A percentile compares a stretch with the other conserved stretches of the same genome.
phyloP scores from a whole-genome alignment of 2,797 vertebrate species.

The Amphiprion clarkii region DNA sequence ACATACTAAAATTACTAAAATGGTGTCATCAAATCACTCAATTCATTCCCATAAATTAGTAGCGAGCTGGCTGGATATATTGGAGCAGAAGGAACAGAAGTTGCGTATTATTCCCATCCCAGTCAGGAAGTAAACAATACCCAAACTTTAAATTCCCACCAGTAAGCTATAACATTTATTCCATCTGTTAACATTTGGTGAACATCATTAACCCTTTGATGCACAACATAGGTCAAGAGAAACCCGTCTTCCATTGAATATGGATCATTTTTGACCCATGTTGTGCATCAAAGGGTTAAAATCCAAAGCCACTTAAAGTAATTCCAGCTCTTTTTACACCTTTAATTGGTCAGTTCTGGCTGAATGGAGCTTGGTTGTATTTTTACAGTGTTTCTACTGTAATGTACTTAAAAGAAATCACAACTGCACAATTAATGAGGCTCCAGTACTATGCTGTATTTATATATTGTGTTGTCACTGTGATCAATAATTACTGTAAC shows the following conservation, averaged over 20 bases:
- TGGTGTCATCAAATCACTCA: constrained; percentile 30
- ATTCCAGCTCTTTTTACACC: neutral
- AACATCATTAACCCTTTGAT: neutral
- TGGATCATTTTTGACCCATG: too few species aligned
- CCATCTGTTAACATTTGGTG: neutral
- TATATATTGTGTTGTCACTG: too few species aligned
- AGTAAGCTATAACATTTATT: neutral
- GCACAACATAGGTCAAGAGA: too few species aligned
- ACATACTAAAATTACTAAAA: constrained; percentile 43
- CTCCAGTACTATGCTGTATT: too few species aligned
- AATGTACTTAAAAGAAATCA: too few species aligned
- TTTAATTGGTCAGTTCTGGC: neutral
- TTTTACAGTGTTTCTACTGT: too few species aligned
- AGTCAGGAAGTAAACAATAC: too few species aligned
- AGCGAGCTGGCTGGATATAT: constrained; percentile 13
- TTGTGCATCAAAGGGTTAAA: too few species aligned
- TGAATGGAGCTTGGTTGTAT: neutral
- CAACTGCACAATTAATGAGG: too few species aligned
- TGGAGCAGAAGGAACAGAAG: neutral
- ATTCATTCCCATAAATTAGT: constrained; percentile 44
- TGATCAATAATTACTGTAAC: too few species aligned
- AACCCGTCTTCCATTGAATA: too few species aligned
- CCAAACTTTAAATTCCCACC: neutral
- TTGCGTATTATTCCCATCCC: neutral
- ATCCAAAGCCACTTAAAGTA: neutral